phyloP scores from a whole-genome alignment of 1,140 invertebrate genomes.

The Drosophila santomea region DNA sequence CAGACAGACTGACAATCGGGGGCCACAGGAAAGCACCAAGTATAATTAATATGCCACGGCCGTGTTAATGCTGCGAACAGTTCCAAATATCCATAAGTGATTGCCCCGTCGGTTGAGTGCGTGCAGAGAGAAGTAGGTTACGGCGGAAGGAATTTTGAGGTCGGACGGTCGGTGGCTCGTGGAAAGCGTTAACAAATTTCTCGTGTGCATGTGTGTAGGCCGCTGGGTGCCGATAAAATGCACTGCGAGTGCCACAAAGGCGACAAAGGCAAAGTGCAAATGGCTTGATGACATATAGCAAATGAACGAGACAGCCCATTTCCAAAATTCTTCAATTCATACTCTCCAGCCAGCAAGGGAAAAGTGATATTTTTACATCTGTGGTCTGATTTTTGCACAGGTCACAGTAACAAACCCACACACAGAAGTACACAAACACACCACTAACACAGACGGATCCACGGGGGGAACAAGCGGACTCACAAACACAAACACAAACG shows the following conservation, averaged over 20 bases:
- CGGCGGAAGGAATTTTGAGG: slow-evolving; percentile 46
- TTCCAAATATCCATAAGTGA: slow-evolving; percentile 19
- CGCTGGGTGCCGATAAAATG: slow-evolving; percentile 62
- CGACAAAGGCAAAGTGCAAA: slow-evolving; percentile 67
- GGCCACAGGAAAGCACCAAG: background rate
- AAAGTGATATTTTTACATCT: slow-evolving; percentile 75
- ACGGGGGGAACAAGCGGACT: slow-evolving; percentile 15
- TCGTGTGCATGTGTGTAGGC: slow-evolving; percentile 62
- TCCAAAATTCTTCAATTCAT: slow-evolving; percentile 55
- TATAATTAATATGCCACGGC: slow-evolving; percentile 21
- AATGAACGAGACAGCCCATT: slow-evolving; percentile 50
- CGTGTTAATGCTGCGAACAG: slow-evolving; percentile 38
- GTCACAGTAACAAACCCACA: slow-evolving; percentile 19
- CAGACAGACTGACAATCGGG: slow-evolving; percentile 17
- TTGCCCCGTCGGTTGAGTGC: slow-evolving; percentile 24
- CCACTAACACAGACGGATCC: slow-evolving; percentile 2
- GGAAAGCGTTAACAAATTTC: slow-evolving; percentile 43
- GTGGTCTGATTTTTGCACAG: slow-evolving; percentile 74
- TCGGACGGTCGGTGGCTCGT: slow-evolving; percentile 42
- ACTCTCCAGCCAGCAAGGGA: slow-evolving; percentile 36
- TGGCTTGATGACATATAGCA: slow-evolving; percentile 64
- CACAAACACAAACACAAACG: slow-evolving; percentile 29
- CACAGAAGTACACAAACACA: slow-evolving; percentile 16
- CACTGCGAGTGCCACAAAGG: slow-evolving; percentile 55
- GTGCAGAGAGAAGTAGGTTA: slow-evolving; percentile 66